Percentiles rank a stretch among this genome's conserved stretches.
phyloP scores from a whole-genome alignment of 2,113 vertebrate genomes.

The Scatophagus argus region DNA sequence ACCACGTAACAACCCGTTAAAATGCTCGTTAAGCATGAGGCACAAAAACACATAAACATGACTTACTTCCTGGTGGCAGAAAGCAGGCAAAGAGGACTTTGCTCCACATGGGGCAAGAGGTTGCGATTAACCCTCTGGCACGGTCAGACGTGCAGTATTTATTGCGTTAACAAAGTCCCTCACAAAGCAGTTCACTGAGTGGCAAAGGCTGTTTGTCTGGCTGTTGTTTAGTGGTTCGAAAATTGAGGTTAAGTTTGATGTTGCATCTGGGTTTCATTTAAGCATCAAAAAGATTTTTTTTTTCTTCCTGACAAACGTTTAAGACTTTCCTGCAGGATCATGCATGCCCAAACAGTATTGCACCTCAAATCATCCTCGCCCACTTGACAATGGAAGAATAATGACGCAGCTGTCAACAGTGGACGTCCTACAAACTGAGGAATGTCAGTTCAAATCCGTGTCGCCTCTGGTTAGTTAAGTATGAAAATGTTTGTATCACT shows the following conservation, averaged over 20 bases:
- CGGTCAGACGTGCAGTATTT: background rate
- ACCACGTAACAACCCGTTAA: background rate
- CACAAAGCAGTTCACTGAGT: background rate
- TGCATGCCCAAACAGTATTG: background rate
- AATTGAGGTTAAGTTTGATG: background rate
- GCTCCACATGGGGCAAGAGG: background rate
- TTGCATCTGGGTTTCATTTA: slow-evolving; percentile 1
- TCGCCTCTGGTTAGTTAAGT: background rate
- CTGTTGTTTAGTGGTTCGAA: background rate
- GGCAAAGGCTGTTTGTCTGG: background rate
- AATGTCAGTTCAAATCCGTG: background rate
- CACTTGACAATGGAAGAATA: background rate
- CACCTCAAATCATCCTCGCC: background rate
- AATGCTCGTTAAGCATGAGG: slow-evolving; percentile 18
- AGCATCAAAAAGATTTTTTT: background rate
- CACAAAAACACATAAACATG: slow-evolving; percentile 35
- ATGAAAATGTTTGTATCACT: background rate
- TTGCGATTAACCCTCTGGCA: background rate
- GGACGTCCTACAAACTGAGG: background rate
- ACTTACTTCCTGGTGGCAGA: slow-evolving; percentile 14
- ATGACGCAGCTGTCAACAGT: background rate
- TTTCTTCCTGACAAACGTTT: no score
- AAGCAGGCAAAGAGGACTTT: background rate
- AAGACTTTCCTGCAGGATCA: background rate
- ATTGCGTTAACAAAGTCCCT: background rate